Conservation (phyloP, 2,888 invertebrate genomes). For the Amblyteles armatorius region DNA sequence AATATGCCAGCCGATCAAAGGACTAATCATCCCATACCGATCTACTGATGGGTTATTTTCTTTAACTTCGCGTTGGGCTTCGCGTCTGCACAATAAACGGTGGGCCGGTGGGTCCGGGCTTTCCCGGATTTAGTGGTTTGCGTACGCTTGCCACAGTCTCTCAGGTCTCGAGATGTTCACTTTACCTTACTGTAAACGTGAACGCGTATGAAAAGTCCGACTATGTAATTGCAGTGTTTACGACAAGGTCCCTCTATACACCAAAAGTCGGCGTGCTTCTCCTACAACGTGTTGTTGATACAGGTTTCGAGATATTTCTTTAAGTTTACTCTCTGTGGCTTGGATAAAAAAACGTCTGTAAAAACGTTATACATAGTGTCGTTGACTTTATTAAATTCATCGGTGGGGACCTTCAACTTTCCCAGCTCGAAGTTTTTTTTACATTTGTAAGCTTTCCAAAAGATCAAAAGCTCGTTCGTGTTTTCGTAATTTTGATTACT, state of each 20-base stretch:
- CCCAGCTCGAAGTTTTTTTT: slow-evolving; percentile 42
- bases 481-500: background rate
- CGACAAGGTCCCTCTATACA: slow-evolving; percentile 20
- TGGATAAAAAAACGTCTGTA: background rate
- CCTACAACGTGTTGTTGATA: slow-evolving; percentile 18
- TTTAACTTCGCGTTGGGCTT: slow-evolving; percentile 6
- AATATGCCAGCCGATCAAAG: background rate
- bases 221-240: slow-evolving; percentile 23
- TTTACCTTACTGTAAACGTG: slow-evolving; percentile 36
- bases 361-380: slow-evolving; percentile 25
- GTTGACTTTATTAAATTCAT: slow-evolving; percentile 37
- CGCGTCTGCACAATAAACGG: background rate
- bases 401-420: slow-evolving; percentile 34
- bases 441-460: slow-evolving; percentile 47
- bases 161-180: slow-evolving; percentile 39
- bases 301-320: slow-evolving; percentile 17
- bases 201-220: slow-evolving; percentile 30
- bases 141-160: slow-evolving; percentile 15
- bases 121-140: background rate
- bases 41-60: slow-evolving; percentile 16
- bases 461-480: slow-evolving; percentile 25
- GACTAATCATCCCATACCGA: background rate
- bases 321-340: slow-evolving; percentile 23
- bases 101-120: no score
- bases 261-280: slow-evolving; percentile 34